Conservation (phyloP, 2,797 vertebrate species). For the Pogonophryne albipinna region DNA sequence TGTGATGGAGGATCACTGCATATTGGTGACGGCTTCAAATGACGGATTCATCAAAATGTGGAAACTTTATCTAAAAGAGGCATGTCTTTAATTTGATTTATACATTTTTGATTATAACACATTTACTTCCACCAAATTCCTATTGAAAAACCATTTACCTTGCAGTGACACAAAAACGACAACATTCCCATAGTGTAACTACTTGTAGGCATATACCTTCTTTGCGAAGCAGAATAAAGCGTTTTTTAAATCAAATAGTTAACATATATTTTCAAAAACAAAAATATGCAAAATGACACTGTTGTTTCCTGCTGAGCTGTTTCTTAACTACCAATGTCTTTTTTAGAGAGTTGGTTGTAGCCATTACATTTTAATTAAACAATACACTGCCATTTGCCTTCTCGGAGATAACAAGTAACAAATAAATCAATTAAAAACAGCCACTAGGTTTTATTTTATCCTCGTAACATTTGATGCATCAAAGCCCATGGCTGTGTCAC, state of each 20-base stretch:
- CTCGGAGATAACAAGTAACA: too few species aligned
- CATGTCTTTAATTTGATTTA: constrained; percentile 36
- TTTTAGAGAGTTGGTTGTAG: too few species aligned
- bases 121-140: neutral
- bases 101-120: neutral
- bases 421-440: too few species aligned
- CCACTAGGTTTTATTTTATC: too few species aligned
- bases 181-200: neutral
- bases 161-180: neutral
- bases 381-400: too few species aligned
- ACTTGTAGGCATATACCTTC: neutral
- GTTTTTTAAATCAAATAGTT: neutral
- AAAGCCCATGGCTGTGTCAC: too few species aligned
- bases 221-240: neutral
- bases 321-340: too few species aligned
- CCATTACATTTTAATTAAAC: too few species aligned
- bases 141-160: neutral
- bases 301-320: neutral
- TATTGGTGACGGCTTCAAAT: constrained; percentile 94
- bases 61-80: constrained; percentile 89
- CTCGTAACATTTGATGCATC: too few species aligned
- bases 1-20: constrained; percentile 81
- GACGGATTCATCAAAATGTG: constrained; percentile 98
- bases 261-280: too few species aligned
- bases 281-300: too few species aligned